A percentile compares a stretch with the other conserved stretches of the same genome.
These are phyloP conservation scores for Schizotus pectinicornis DNA, from an alignment of 2,888 invertebrate species.

Conservation along the genomic window DNA sequence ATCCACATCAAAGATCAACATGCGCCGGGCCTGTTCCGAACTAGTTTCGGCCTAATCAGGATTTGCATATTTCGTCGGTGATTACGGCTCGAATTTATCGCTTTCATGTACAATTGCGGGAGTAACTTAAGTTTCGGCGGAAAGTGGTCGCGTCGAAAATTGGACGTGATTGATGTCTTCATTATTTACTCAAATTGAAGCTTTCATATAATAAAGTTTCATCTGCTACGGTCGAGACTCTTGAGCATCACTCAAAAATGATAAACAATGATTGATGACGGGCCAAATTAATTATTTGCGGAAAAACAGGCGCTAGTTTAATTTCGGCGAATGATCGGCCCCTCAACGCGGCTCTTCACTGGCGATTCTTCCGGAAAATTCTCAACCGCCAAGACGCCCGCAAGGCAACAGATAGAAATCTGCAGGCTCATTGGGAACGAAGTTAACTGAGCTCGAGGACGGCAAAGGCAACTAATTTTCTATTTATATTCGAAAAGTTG, in stretches of 20 bases:
- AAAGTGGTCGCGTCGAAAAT: slow-evolving; percentile 1
- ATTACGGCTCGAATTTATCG: not conserved
- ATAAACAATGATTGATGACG: slow-evolving; percentile 32
- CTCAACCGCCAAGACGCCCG: no score
- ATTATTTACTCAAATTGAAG: slow-evolving; percentile 30
- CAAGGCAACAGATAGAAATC: no score
- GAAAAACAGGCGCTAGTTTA: not conserved
- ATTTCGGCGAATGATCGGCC: no score
- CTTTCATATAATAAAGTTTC: slow-evolving; percentile 29
- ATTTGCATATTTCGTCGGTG: slow-evolving; percentile 21
- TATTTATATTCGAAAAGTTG: no score
- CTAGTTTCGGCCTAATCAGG: not conserved
- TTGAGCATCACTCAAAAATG: slow-evolving; percentile 31
- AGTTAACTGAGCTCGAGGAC: no score
- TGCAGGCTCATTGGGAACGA: no score
- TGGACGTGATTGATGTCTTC: slow-evolving; percentile 29
- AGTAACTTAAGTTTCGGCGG: not conserved
- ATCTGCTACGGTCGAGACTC: slow-evolving; percentile 23
- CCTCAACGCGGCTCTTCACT: no score
- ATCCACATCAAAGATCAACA: slow-evolving; percentile 2
- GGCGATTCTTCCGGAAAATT: no score
- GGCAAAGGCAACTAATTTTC: no score
- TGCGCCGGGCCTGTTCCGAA: not conserved
- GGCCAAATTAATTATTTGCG: slow-evolving; percentile 26
- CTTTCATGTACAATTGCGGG: not conserved